Conservation (phyloP, 2,113 vertebrate genomes). For the Pomatorhinus ruficollis region DNA sequence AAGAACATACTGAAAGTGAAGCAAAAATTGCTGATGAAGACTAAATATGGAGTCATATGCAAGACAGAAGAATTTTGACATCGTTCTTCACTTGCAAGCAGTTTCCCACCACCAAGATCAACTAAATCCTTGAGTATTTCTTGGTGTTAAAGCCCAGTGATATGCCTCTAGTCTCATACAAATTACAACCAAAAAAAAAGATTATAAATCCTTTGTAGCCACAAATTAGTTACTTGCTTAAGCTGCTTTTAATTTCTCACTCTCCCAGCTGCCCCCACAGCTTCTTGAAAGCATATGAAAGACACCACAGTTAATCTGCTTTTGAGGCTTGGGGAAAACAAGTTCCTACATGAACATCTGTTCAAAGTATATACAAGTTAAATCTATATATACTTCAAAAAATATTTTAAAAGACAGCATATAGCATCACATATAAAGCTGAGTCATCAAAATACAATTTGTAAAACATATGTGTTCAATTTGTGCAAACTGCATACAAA, state of each 20-base stretch:
- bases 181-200: background rate
- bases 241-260: background rate
- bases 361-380: background rate
- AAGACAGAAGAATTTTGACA: background rate
- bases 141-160: background rate
- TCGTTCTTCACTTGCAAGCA: background rate
- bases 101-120: background rate
- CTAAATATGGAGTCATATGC: background rate
- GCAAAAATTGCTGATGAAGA: background rate
- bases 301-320: background rate
- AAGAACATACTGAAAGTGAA: background rate
- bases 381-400: background rate
- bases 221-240: background rate
- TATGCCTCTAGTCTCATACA: background rate
- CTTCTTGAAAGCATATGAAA: background rate
- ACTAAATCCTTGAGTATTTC: background rate
- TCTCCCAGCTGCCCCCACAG: background rate
- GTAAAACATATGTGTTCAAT: background rate
- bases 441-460: background rate
- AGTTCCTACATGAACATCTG: background rate
- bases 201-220: background rate
- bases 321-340: background rate
- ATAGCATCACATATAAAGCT: background rate
- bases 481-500: background rate
- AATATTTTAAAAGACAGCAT: background rate